Percentiles rank a stretch among this genome's conserved stretches.
Evolutionary conservation across 2,797 vertebrate species (phyloP).

Genomic region (Hoplostethus mediterraneus): DNA sequence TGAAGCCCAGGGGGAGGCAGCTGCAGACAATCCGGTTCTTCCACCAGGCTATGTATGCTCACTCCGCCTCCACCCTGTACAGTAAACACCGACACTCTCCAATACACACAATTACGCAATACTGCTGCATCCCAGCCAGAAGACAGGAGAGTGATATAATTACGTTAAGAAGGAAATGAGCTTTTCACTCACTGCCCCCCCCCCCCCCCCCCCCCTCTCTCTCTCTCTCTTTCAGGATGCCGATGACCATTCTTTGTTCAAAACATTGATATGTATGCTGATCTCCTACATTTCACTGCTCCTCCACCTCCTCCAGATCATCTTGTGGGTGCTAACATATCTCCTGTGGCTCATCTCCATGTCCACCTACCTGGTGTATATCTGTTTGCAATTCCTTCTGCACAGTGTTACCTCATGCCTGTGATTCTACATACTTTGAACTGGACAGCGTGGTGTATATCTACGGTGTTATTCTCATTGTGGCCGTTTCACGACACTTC

Average conservation of each 20-base stretch:
- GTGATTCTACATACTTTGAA: too few relatives aligned
- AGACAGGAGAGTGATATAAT: too few relatives aligned
- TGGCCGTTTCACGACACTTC: too few relatives aligned
- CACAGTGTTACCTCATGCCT: too few relatives aligned
- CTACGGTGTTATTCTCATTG: too few relatives aligned
- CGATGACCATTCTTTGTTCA: background rate
- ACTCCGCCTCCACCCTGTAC: background rate
- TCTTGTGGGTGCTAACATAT: background rate
- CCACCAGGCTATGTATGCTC: slow-evolving; percentile 5
- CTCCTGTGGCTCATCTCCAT: background rate
- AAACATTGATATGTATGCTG: background rate
- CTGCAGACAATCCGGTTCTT: background rate
- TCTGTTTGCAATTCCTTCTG: too few relatives aligned
- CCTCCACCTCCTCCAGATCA: background rate
- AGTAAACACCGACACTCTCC: background rate
- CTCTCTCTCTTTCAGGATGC: slow-evolving; percentile 10
- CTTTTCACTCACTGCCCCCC: too few relatives aligned
- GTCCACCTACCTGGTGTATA: background rate
- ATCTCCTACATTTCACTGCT: background rate
- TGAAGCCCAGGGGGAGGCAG: background rate
- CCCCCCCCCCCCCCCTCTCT: too few relatives aligned
- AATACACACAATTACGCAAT: background rate
- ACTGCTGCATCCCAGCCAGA: background rate
- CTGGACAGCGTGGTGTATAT: too few relatives aligned
- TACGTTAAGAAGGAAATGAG: too few relatives aligned